Base-by-base conservation (phyloP, 1,140 invertebrate genomes). In the Scaptodrosophila lebanonensis region DNA sequence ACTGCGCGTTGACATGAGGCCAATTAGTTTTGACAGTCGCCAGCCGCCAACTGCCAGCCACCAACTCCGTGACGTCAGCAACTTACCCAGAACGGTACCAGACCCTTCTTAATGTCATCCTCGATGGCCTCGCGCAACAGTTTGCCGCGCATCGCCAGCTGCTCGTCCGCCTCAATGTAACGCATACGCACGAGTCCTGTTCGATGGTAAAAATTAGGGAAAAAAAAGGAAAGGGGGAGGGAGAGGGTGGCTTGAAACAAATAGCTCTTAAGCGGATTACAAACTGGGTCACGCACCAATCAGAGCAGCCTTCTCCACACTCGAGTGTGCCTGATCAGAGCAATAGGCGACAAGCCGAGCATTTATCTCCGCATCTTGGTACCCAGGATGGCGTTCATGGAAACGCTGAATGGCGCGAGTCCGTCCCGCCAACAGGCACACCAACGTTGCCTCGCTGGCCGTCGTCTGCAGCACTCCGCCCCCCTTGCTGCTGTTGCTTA, bases 391-490 rank as follows among this genome's bases (percentile, higher is more conserved):
- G 6, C 90, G 83, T 40, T 88, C 88, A 13, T 90, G 88, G 12
- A 90, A 90, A 32, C 90, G 87, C 85, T 92, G 89, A 3, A 98
- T 94, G 0, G 94, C 94, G 67, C 94, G 92, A 1, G 94, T 95
- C 57, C 97, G 89, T 0, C 96, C 97, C 0, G 97, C 97, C 35
- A 99, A 89, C 0, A 99, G 88, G 60, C 94, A 93, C 0, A 98
- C 93, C 40, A 98, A 90, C 0, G 97, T 99, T 0, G 96, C 93
- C 88, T 99, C 97, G 67, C 95, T 97, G 0, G 96, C 93, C 13
- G 95, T 97, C 0, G 95, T 90, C 89, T 97, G 95, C 67, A 98
- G 97, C 1, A 99, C 97, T 9, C 97, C 97, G 35, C 97, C 97
- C 2, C 95, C 95, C 7, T 89, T 88, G 38, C 93, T 93, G 15